Evolutionary conservation across 2,888 invertebrate species (phyloP), one percentile per base, ranked within the genome.

Genomic region (Drosophila mercatorum): DNA sequence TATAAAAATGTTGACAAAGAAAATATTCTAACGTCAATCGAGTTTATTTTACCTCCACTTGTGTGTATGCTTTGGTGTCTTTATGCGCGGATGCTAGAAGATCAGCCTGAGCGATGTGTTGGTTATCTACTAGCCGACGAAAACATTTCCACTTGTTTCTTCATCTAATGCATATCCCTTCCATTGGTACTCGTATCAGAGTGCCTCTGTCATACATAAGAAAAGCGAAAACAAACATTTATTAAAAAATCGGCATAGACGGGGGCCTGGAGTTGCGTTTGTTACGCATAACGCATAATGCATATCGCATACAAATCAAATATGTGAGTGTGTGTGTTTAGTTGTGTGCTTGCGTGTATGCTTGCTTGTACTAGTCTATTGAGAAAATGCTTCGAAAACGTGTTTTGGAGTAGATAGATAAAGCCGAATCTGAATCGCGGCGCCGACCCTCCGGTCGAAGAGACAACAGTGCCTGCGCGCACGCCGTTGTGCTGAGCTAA

Each of bases 321-420:
- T 51, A 14, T 57, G 38, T 12, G 52, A 44, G 31, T 41, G 40
- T 61, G 14, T 63, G 56, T 63, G 22, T 26, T 36, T 51, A 28
- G 44, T 40, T 57, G 26, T 46, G n/a, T 38, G 14, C 26, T 10
- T 8, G 40, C 46, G 46, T 40, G 26, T 49, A 28, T 46, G 22
- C 44, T 34, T 62, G 66, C 52, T 66, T 68, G 63, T 68, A 68
- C 53, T 53, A 65, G 70, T 70, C 87, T 78, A 78, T 84, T 80
- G 72, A 77, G 70, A 71, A 86, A 83, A 77, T 74, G 68, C 77
- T 72, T 61, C 59, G 47, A 73, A 83, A 84, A 84, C 84, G 70
- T 81, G 84, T 87, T 84, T 87, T 76, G 46, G 57, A 73, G 74
- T 77, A 73, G 68, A 86, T 81, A 83, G 81, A 83, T 82, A 81